Percentiles rank a stretch among this genome's conserved stretches.
Conservation (phyloP, 2,797 vertebrate genomes). For the Alcedo quadribrachys region DNA sequence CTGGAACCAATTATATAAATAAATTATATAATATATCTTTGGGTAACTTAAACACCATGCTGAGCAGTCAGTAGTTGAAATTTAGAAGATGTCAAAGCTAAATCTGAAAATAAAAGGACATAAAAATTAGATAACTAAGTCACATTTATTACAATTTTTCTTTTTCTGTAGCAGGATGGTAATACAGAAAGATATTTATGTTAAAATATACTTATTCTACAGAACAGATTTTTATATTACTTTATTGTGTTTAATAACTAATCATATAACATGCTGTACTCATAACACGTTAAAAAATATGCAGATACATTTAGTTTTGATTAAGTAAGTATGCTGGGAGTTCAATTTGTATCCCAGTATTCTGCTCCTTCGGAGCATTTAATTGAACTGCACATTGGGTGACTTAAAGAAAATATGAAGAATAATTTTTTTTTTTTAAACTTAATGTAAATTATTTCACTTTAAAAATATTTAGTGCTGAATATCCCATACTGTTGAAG, state of each 20-base stretch:
- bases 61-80: conserved; percentile 27
- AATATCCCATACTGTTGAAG: background rate
- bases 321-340: conserved; percentile 8
- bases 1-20: conserved; percentile 51
- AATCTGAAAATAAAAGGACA: conserved; percentile 2
- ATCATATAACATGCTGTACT: background rate
- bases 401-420: background rate
- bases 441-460: background rate
- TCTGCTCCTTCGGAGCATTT: background rate
- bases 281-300: conserved; percentile 18
- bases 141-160: background rate
- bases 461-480: background rate
- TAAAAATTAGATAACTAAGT: background rate
- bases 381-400: background rate
- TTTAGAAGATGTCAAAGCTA: background rate
- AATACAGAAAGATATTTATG: background rate
- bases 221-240: conserved; percentile 22
- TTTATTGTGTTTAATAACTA: conserved; percentile 1
- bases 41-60: conserved; percentile 7
- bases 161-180: background rate
- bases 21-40: conserved; percentile 54
- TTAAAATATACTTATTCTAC: background rate
- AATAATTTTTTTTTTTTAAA: background rate
- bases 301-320: conserved; percentile 34
- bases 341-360: background rate